These are phyloP conservation scores for Chunga burmeisteri DNA, from an alignment of 2,113 vertebrate species.

Conservation along the genomic window DNA sequence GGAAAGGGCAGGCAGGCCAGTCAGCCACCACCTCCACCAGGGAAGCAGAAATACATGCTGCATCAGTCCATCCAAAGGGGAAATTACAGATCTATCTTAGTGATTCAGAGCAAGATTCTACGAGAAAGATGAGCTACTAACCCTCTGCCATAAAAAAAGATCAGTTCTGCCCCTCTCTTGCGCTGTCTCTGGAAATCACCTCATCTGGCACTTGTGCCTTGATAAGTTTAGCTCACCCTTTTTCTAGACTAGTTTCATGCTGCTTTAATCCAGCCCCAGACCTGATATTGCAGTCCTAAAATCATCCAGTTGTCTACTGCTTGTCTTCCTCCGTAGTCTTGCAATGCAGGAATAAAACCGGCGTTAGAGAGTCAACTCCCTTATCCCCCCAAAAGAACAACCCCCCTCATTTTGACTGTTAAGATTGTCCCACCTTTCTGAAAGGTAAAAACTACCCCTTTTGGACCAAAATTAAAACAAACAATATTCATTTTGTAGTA, in stretches of 20 bases:
- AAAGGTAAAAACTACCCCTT: not conserved
- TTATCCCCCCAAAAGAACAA: not conserved
- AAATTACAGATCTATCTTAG: not conserved
- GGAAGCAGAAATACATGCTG: not conserved
- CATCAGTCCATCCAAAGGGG: not conserved
- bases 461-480: not conserved
- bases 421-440: not conserved
- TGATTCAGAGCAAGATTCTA: not conserved
- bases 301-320: not conserved
- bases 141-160: not conserved
- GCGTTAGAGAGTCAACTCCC: not conserved
- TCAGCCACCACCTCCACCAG: not conserved
- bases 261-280: not conserved
- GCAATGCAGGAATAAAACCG: not conserved
- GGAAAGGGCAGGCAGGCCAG: not conserved
- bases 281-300: not conserved
- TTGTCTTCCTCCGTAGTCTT: not conserved
- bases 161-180: not conserved
- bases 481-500: not conserved
- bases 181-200: not conserved
- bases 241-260: not conserved
- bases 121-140: not conserved
- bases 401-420: not conserved
- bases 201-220: not conserved
- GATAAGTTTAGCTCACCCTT: not conserved